Evolutionary conservation across 2,113 vertebrate genomes (phyloP).

Genomic region (Pyrgilauda ruficollis): DNA sequence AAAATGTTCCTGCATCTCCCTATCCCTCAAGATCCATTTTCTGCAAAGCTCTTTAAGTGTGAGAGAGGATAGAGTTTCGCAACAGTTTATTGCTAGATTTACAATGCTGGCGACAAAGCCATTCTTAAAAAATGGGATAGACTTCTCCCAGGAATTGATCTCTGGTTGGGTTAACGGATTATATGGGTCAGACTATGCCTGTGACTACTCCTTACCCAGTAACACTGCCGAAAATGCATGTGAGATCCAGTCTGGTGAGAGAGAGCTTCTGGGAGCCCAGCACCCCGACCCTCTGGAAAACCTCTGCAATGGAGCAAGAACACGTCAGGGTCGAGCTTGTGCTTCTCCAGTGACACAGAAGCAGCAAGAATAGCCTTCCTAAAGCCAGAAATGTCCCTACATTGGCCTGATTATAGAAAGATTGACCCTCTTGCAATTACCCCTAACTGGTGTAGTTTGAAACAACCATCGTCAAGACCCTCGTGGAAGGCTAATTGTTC

Average conservation of each 20-base stretch:
- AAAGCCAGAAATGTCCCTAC: not conserved
- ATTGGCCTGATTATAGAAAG: not conserved
- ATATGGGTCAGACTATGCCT: not conserved
- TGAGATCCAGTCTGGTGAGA: not conserved
- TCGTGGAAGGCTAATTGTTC: not conserved
- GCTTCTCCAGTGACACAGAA: not conserved
- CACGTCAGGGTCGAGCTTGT: not conserved
- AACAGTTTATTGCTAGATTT: slow-evolving; percentile 47
- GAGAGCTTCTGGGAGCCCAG: not conserved
- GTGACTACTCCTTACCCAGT: not conserved
- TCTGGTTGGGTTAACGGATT: not conserved
- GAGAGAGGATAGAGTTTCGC: slow-evolving; percentile 1
- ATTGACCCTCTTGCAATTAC: not conserved
- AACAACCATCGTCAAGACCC: accelerated
- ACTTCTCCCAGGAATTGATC: slow-evolving; percentile 19
- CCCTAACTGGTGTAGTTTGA: not conserved
- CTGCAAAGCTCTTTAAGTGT: not conserved
- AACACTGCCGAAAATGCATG: not conserved
- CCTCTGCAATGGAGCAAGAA: not conserved
- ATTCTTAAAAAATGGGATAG: slow-evolving; percentile 12
- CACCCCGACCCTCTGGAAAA: not conserved
- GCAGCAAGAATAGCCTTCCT: not conserved
- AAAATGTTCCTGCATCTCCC: not conserved
- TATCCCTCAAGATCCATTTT: not conserved
- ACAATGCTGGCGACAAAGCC: not conserved